Percentiles rank a stretch among this genome's conserved stretches.
These are phyloP conservation scores for Lepidotrigona ventralis DNA, from an alignment of 1,140 invertebrate genomes.

Conservation along the genomic window DNA sequence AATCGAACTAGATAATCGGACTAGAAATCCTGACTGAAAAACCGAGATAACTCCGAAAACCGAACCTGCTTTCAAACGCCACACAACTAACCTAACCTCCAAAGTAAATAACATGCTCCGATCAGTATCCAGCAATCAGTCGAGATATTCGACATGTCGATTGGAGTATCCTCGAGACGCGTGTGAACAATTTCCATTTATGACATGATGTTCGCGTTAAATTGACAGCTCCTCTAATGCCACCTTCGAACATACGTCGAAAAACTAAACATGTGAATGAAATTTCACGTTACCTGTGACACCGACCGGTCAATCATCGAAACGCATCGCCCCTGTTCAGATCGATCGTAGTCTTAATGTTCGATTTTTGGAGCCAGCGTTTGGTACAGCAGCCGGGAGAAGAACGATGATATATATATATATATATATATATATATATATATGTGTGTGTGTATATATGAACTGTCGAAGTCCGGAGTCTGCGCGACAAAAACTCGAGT, in stretches of 20 bases:
- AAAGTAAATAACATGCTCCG: slow-evolving; percentile 54
- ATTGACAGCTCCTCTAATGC: slow-evolving; percentile 21
- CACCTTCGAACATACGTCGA: slow-evolving; percentile 6
- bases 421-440: too few species aligned
- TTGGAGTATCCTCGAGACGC: neutral
- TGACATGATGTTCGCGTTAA: neutral
- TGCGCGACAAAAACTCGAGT: slow-evolving; percentile 64
- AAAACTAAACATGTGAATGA: too few species aligned
- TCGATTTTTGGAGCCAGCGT: neutral
- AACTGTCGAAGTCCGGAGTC: slow-evolving; percentile 57
- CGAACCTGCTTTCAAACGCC: slow-evolving; percentile 13
- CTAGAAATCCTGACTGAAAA: neutral
- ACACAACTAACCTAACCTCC: slow-evolving; percentile 46
- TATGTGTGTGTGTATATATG: neutral
- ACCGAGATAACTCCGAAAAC: slow-evolving; percentile 14
- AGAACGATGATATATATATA: neutral
- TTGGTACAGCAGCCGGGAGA: neutral
- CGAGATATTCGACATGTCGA: slow-evolving; percentile 40
- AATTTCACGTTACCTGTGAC: slow-evolving; percentile 4
- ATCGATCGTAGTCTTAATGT: neutral
- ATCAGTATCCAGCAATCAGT: slow-evolving; percentile 1
- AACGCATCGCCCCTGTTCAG: neutral
- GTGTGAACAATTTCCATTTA: neutral
- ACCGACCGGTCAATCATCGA: neutral
- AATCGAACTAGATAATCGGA: too few species aligned